phyloP scores from a whole-genome alignment of 2,888 invertebrate species.

The Epinotia bilunana region DNA sequence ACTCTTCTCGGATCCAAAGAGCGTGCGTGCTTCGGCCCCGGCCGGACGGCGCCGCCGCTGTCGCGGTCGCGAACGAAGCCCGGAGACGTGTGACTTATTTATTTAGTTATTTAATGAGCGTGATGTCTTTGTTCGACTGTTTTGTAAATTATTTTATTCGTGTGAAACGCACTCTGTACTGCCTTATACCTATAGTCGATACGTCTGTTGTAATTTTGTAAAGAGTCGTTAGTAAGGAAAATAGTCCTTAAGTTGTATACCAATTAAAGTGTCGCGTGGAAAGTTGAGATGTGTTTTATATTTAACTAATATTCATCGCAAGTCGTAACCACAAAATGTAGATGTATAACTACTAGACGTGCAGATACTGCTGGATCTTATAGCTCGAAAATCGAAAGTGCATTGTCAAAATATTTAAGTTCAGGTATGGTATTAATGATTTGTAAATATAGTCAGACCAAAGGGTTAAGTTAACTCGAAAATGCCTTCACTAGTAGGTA shows the following conservation, averaged over 20 bases:
- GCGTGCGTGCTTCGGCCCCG: conserved; percentile 81
- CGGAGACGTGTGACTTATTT: conserved; percentile 82
- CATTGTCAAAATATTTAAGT: no score
- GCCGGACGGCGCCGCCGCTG: conserved; percentile 76
- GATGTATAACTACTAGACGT: not conserved
- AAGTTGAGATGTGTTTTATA: conserved; percentile 56
- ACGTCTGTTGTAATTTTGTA: conserved; percentile 84
- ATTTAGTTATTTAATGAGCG: conserved; percentile 80
- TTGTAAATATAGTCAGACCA: not conserved
- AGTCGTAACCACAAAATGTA: not conserved
- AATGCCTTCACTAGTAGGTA: not conserved
- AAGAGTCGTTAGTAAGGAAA: conserved; percentile 82
- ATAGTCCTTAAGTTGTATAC: conserved; percentile 79
- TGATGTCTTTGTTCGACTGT: conserved; percentile 83
- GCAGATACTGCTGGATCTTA: not conserved
- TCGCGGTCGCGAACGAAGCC: conserved; percentile 81
- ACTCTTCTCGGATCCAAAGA: conserved; percentile 84
- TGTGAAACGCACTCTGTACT: conserved; percentile 80
- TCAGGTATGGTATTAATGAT: not conserved
- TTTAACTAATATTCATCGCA: conserved; percentile 44
- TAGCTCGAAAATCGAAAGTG: no score
- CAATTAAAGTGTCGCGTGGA: conserved; percentile 81
- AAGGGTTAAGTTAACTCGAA: not conserved
- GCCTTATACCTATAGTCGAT: conserved; percentile 76
- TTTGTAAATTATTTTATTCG: conserved; percentile 84